These are phyloP conservation scores for Latrodectus elegans DNA, from an alignment of 2,888 invertebrate genomes.

Conservation along the genomic window DNA sequence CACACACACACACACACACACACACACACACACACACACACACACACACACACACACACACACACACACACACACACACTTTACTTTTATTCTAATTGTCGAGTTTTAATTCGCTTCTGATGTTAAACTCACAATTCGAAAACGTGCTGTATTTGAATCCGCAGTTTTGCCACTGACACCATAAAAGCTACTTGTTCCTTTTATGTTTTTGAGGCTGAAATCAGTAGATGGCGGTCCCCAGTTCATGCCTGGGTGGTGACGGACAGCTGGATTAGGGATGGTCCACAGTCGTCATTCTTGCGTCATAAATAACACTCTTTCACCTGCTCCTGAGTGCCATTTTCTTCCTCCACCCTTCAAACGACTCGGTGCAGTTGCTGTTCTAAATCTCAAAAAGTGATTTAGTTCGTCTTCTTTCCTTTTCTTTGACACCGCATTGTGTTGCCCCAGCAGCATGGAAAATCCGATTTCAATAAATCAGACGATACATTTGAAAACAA, in stretches of 20 bases:
- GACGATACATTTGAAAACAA: background rate
- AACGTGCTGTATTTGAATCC: too few species aligned
- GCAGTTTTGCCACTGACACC: too few species aligned
- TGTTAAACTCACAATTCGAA: too few species aligned
- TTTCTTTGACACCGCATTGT: slow-evolving; percentile 5
- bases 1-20: too few species aligned
- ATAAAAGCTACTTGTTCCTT: too few species aligned
- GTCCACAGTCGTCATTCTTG: slow-evolving; percentile 27
- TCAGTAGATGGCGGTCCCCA: background rate
- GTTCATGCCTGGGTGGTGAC: slow-evolving; percentile 36
- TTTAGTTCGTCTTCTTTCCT: background rate
- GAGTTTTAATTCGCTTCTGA: too few species aligned
- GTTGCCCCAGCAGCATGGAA: background rate
- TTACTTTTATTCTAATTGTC: too few species aligned
- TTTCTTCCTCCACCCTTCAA: slow-evolving; percentile 9
- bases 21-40: too few species aligned
- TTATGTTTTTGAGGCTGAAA: background rate
- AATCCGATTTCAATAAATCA: background rate
- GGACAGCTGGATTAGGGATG: slow-evolving; percentile 55
- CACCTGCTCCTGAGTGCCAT: slow-evolving; percentile 19
- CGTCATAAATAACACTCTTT: slow-evolving; percentile 44
- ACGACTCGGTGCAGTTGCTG: background rate
- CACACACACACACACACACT: too few species aligned
- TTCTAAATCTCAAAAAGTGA: slow-evolving; percentile 1
- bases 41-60: too few species aligned